Evolutionary conservation across 2,113 vertebrate genomes (phyloP).

Genomic region (Clarias batrachus): DNA sequence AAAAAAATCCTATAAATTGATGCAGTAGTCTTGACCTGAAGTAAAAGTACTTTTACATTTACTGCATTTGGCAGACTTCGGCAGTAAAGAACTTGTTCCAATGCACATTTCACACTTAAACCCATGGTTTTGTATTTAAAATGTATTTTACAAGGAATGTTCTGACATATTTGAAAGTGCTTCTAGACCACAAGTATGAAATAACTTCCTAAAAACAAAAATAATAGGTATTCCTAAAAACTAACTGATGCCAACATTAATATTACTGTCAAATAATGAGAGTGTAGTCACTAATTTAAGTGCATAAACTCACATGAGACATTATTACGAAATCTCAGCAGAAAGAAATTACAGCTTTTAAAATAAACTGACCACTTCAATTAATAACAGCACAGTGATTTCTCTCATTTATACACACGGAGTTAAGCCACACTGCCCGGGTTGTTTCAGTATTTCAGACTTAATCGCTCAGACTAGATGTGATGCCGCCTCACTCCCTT

Average conservation of each 20-base stretch:
- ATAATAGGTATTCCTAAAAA: too few species aligned
- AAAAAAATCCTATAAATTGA: background rate
- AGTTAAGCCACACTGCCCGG: background rate
- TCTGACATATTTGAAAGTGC: too few species aligned
- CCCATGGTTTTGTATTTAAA: background rate
- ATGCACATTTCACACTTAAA: background rate
- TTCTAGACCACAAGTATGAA: too few species aligned
- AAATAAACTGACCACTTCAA: background rate
- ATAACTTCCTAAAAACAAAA: too few species aligned
- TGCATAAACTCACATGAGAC: background rate
- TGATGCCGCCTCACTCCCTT: background rate
- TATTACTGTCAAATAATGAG: background rate
- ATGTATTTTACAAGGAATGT: too few species aligned
- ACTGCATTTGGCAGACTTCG: background rate
- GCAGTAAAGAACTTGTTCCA: background rate
- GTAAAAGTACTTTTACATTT: too few species aligned
- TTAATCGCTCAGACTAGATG: background rate
- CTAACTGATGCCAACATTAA: background rate
- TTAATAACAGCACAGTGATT: background rate
- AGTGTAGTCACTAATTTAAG: background rate
- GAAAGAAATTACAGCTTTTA: slow-evolving; percentile 1
- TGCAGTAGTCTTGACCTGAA: background rate
- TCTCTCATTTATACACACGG: background rate
- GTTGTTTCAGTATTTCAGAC: background rate
- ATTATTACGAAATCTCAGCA: background rate